Evolutionary conservation across 2,888 invertebrate species (phyloP).

Genomic region (Synanthedon vespiformis): DNA sequence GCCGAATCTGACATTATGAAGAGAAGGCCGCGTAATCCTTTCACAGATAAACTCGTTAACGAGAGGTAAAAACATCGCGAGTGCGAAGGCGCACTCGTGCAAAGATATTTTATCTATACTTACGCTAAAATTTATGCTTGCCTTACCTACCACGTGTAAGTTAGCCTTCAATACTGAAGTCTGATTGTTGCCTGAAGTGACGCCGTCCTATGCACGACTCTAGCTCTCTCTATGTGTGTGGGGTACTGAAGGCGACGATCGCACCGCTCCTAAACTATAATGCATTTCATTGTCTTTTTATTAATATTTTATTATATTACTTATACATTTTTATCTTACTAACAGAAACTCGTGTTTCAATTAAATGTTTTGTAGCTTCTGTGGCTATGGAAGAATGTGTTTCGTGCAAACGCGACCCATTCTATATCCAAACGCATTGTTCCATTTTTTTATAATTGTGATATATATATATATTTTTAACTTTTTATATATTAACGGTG

Average conservation of each 20-base stretch:
- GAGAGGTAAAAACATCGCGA: slow-evolving; percentile 83
- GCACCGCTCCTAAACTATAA: slow-evolving; percentile 55
- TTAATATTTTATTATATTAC: slow-evolving; percentile 1
- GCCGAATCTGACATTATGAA: slow-evolving; percentile 99
- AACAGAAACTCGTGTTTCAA: slow-evolving; percentile 31
- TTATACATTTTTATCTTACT: slow-evolving; percentile 36
- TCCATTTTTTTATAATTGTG: slow-evolving; percentile 40
- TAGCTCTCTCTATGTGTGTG: slow-evolving; percentile 28
- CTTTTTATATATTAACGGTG: slow-evolving; percentile 16
- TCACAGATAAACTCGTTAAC: slow-evolving; percentile 98
- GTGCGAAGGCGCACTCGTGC: slow-evolving; percentile 44
- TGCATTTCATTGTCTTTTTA: slow-evolving; percentile 62
- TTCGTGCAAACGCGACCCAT: slow-evolving; percentile 13
- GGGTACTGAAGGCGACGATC: slow-evolving; percentile 60
- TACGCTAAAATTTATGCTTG: slow-evolving; percentile 56
- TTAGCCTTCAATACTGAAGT: slow-evolving; percentile 59
- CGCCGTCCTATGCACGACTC: slow-evolving; percentile 39
- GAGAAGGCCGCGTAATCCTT: slow-evolving; percentile 97
- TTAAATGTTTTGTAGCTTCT: slow-evolving; percentile 39
- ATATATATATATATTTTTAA: slow-evolving; percentile 19
- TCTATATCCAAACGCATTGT: slow-evolving; percentile 41
- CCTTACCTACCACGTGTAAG: slow-evolving; percentile 47
- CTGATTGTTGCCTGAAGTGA: slow-evolving; percentile 63
- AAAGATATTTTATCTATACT: slow-evolving; percentile 54
- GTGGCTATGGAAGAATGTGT: slow-evolving; percentile 54